phyloP scores from a whole-genome alignment of 2,113 vertebrate species.

The Callaeas wilsoni region DNA sequence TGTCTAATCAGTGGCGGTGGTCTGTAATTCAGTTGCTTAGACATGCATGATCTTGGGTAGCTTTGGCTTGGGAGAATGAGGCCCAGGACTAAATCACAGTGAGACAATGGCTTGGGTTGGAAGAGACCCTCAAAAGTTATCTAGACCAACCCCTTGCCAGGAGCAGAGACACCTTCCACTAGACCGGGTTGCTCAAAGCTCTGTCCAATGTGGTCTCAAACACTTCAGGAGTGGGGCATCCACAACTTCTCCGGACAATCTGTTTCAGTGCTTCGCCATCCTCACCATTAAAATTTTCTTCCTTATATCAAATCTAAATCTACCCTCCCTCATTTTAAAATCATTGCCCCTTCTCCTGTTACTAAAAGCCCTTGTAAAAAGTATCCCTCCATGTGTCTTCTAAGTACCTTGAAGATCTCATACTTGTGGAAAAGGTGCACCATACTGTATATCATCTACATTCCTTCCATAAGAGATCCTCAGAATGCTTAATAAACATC shows the following conservation, averaged over 20 bases:
- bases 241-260: not conserved
- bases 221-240: not conserved
- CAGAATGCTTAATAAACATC: not conserved
- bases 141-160: rapidly evolving
- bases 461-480: not conserved
- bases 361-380: not conserved
- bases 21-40: not conserved
- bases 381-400: not conserved
- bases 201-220: not conserved
- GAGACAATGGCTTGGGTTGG: not conserved
- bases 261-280: not conserved
- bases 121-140: not conserved
- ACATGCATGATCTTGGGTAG: not conserved
- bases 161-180: not conserved
- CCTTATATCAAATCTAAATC: not conserved
- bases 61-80: not conserved
- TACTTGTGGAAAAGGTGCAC: not conserved
- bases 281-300: not conserved
- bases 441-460: rapidly evolving
- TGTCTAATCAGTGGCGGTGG: not conserved
- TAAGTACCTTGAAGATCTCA: not conserved
- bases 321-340: not conserved
- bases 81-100: not conserved
- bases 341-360: not conserved
- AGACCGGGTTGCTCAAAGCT: not conserved